These are phyloP conservation scores for Empidonax traillii DNA, from an alignment of 2,113 vertebrate genomes.

Conservation along the genomic window DNA sequence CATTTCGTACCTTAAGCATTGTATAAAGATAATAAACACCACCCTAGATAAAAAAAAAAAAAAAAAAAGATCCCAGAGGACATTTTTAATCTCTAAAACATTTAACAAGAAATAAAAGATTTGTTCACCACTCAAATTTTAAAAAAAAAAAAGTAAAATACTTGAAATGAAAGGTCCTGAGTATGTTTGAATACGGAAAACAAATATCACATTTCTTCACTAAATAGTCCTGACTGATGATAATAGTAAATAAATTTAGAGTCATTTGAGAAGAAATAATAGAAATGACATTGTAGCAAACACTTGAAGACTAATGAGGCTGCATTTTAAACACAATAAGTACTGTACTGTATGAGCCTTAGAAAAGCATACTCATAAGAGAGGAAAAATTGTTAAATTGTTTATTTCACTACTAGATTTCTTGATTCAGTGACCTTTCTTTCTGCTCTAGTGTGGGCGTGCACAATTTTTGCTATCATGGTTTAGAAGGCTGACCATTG, in stretches of 20 bases:
- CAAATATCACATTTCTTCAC: neutral
- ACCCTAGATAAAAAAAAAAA: neutral
- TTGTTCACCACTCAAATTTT: neutral
- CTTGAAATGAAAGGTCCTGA: neutral
- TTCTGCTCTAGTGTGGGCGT: conserved; percentile 16
- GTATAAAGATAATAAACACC: neutral
- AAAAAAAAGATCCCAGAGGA: neutral
- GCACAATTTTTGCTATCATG: conserved; percentile 40
- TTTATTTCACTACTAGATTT: neutral
- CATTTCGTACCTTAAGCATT: neutral
- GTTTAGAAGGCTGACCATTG: conserved; percentile 74
- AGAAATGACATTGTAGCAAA: neutral
- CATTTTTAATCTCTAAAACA: neutral
- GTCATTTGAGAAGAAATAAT: neutral
- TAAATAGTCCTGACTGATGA: neutral
- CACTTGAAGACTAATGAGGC: neutral
- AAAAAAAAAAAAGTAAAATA: neutral
- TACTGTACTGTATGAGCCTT: neutral
- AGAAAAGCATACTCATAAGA: neutral
- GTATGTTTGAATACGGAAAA: neutral
- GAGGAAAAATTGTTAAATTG: neutral
- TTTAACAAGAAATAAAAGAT: neutral
- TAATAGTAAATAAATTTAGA: neutral
- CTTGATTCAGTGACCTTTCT: neutral
- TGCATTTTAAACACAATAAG: neutral